Percentiles rank a stretch among this genome's conserved stretches.
phyloP scores from a whole-genome alignment of 2,888 invertebrate species.

The Lingula anatina region DNA sequence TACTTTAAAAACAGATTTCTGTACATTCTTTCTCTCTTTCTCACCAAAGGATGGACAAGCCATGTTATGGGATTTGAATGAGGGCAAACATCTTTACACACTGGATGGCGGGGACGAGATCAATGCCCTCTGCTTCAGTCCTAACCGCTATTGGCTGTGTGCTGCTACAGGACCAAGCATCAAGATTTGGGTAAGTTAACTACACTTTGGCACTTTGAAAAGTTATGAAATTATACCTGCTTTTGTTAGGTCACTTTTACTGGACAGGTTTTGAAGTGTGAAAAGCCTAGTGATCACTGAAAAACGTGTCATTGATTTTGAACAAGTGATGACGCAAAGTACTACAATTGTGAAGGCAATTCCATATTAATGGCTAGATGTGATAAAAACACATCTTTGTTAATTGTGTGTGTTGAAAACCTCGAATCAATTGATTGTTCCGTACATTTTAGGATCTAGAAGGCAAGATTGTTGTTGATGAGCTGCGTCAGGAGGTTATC shows the following conservation, averaged over 20 bases:
- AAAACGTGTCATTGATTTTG: too few relatives aligned
- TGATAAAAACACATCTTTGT: too few relatives aligned
- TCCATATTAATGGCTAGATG: too few relatives aligned
- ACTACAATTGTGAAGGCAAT: too few relatives aligned
- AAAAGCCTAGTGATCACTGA: not conserved
- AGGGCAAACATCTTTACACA: slow-evolving; percentile 98
- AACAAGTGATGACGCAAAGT: too few relatives aligned
- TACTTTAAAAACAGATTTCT: too few relatives aligned
- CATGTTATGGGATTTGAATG: slow-evolving; percentile 99
- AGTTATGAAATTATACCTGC: not conserved
- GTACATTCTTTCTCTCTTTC: too few relatives aligned
- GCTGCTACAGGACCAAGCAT: slow-evolving; percentile 97
- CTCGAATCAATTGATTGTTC: too few relatives aligned
- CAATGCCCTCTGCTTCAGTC: slow-evolving; percentile 97
- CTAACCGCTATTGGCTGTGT: slow-evolving; percentile 99
- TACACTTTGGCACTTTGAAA: not conserved
- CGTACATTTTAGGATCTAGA: slow-evolving; percentile 75
- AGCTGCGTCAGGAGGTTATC: slow-evolving; percentile 92
- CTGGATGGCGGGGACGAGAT: slow-evolving; percentile 97
- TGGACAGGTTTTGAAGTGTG: not conserved
- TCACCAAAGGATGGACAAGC: slow-evolving; percentile 99
- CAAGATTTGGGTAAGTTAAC: slow-evolving; percentile 82
- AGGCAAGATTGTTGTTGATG: slow-evolving; percentile 98
- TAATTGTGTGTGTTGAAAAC: too few relatives aligned
- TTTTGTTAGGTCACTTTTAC: not conserved